These are phyloP conservation scores for Pterostichus niger DNA, from an alignment of 2,888 invertebrate genomes.

Conservation along the genomic window DNA sequence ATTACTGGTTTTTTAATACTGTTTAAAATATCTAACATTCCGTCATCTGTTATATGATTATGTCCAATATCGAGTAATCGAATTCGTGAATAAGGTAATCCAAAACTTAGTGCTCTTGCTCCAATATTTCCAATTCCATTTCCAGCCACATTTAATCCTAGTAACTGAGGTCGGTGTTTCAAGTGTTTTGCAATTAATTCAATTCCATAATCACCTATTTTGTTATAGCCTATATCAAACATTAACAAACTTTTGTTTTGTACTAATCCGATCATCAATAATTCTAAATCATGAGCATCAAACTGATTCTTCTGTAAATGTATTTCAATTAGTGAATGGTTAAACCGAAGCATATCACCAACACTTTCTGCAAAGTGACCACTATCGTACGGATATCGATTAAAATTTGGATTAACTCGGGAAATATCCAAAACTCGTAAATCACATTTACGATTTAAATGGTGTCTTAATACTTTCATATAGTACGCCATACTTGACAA, in stretches of 20 bases:
- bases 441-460: slow-evolving; percentile 72
- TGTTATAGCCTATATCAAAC: slow-evolving; percentile 81
- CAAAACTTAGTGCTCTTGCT: slow-evolving; percentile 79
- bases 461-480: slow-evolving; percentile 75
- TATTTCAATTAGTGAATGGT: slow-evolving; percentile 78
- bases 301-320: slow-evolving; percentile 82
- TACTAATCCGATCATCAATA: slow-evolving; percentile 78
- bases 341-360: slow-evolving; percentile 74
- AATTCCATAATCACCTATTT: slow-evolving; percentile 81
- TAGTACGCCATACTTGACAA: slow-evolving; percentile 80
- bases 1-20: slow-evolving; percentile 79
- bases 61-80: slow-evolving; percentile 80
- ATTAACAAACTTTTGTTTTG: slow-evolving; percentile 79
- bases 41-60: slow-evolving; percentile 80
- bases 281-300: slow-evolving; percentile 81
- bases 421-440: slow-evolving; percentile 76
- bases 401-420: slow-evolving; percentile 73
- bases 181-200: slow-evolving; percentile 80
- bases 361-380: slow-evolving; percentile 72
- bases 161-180: slow-evolving; percentile 77
- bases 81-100: slow-evolving; percentile 81
- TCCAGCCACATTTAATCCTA: slow-evolving; percentile 79
- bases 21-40: slow-evolving; percentile 79
- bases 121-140: slow-evolving; percentile 81
- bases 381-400: slow-evolving; percentile 71